Evolutionary conservation across 37 sponge, comb jelly and placozoan genomes (phyloP).

Genomic region (Agelas oroides): DNA sequence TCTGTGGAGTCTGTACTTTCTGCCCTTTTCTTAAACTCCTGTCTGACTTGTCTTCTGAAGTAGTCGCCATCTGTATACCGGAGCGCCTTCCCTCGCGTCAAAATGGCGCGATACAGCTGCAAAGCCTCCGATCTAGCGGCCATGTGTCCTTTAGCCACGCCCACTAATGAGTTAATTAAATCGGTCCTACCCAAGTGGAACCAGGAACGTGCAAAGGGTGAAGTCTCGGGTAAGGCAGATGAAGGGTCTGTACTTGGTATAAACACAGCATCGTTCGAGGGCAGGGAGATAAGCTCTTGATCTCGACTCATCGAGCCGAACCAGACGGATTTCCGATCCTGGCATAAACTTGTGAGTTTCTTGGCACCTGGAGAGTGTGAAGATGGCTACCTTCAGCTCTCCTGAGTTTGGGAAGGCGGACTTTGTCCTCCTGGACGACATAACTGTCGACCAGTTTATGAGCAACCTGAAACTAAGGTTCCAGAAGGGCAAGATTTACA

Average conservation of each 20-base stretch:
- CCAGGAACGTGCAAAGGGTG: no score
- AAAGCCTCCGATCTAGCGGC: constrained; percentile 7
- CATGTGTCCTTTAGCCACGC: neutral
- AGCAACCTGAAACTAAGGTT: constrained; percentile 77
- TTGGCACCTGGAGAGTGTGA: no score
- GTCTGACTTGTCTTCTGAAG: constrained; percentile 37
- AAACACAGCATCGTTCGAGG: no score
- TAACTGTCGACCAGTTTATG: constrained; percentile 73
- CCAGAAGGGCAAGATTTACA: constrained; percentile 71
- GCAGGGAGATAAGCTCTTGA: no score
- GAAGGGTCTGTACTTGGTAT: no score
- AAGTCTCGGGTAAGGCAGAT: no score
- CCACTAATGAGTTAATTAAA: neutral
- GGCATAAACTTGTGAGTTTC: no score
- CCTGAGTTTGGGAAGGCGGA: constrained; percentile 73
- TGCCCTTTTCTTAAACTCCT: constrained; percentile 33
- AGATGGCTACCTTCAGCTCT: constrained; percentile 62
- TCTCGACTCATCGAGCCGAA: no score
- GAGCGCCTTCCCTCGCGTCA: constrained; percentile 19
- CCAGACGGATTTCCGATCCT: no score
- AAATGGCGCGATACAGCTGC: constrained; percentile 39
- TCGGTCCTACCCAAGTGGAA: neutral
- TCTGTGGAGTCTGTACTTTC: neutral
- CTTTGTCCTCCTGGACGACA: constrained; percentile 83
- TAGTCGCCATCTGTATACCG: constrained; percentile 45